phyloP scores from a whole-genome alignment of 2,113 vertebrate genomes.

The Dipodomys spectabilis region DNA sequence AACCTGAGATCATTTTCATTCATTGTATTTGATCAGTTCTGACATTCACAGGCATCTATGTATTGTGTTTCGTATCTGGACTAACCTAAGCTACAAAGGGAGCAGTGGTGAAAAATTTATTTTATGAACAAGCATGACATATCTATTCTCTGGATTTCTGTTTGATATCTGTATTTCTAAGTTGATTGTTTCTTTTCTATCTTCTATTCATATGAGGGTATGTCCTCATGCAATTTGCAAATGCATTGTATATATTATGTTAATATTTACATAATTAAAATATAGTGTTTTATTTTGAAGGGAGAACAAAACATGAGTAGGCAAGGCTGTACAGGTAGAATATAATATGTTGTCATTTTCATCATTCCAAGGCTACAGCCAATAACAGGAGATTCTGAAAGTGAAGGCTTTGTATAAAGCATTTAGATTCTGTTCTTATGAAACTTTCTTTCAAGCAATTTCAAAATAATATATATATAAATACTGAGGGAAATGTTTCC shows the following conservation, averaged over 20 bases:
- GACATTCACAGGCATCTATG: not conserved
- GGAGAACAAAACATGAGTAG: slow-evolving; percentile 68
- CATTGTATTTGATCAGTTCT: not conserved
- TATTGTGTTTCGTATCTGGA: slow-evolving; percentile 45
- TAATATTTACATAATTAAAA: slow-evolving; percentile 81
- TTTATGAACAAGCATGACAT: not conserved
- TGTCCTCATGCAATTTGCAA: slow-evolving; percentile 75
- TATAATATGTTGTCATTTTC: slow-evolving; percentile 75
- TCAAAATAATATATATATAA: slow-evolving; percentile 52
- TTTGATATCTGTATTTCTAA: slow-evolving; percentile 76
- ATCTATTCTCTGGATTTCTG: not conserved
- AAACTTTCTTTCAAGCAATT: not conserved
- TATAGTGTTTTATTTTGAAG: slow-evolving; percentile 79
- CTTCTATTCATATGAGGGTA: slow-evolving; percentile 83
- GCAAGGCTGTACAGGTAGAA: slow-evolving; percentile 72
- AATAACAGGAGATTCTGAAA: slow-evolving; percentile 55
- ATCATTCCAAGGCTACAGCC: slow-evolving; percentile 21
- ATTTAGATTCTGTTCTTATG: slow-evolving; percentile 3
- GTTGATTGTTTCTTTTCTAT: slow-evolving; percentile 59
- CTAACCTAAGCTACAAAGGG: slow-evolving; percentile 63
- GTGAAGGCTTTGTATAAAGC: slow-evolving; percentile 31
- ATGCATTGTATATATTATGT: slow-evolving; percentile 85
- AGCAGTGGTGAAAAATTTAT: slow-evolving; percentile 64
- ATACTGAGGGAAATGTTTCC: slow-evolving; percentile 50
- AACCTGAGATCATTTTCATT: not conserved